Evolutionary conservation across 2,113 vertebrate species (phyloP).

Genomic region (Lontra canadensis): DNA sequence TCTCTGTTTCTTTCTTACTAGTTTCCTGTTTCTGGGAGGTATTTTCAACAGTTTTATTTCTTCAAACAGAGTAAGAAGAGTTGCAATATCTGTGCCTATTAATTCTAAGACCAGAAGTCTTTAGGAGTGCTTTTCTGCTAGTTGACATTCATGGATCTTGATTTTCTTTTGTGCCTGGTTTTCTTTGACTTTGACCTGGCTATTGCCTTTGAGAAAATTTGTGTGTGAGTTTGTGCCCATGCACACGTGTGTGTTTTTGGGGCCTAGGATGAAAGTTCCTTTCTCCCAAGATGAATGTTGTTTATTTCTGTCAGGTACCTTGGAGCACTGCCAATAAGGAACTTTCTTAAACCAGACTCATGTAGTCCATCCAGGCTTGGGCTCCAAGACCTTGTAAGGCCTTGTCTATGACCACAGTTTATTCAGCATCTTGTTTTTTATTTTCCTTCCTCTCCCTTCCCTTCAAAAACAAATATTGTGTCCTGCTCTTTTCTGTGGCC

Average conservation of each 20-base stretch:
- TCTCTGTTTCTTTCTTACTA: not conserved
- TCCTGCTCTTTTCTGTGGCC: not conserved
- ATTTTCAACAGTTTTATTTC: constrained; percentile 13
- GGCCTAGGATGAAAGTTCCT: not conserved
- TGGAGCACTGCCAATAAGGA: not conserved
- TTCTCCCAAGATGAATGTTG: not conserved
- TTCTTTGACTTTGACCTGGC: not conserved
- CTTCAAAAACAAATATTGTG: not conserved
- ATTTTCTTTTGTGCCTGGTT: not conserved
- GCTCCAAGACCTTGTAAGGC: not conserved
- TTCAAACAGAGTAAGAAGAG: not conserved
- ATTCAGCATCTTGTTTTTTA: not conserved
- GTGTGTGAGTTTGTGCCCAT: not conserved
- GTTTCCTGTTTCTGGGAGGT: not conserved
- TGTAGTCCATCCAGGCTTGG: not conserved
- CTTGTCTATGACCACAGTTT: not conserved
- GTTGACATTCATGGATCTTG: not conserved
- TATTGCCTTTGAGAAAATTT: not conserved
- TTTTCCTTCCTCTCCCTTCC: not conserved
- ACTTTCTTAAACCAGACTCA: not conserved
- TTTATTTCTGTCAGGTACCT: not conserved
- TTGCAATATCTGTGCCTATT: not conserved
- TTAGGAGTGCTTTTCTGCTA: not conserved
- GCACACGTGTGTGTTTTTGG: not conserved
- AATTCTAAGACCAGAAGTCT: not conserved